phyloP scores from a whole-genome alignment of 1,140 invertebrate species.

The Orchestia grillus region DNA sequence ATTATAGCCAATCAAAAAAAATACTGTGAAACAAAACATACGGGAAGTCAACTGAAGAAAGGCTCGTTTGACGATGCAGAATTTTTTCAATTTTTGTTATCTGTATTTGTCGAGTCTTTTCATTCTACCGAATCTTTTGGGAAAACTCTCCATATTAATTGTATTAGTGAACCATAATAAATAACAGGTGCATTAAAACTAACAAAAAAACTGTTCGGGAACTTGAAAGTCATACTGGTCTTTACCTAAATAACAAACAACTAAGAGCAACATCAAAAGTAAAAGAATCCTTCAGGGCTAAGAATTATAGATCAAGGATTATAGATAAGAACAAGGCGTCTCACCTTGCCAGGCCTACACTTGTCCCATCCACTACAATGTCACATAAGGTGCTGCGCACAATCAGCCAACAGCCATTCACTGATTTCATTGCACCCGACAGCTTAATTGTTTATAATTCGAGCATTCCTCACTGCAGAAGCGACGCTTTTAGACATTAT shows the following conservation, averaged over 20 bases:
- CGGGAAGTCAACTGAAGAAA: not conserved
- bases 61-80: not conserved
- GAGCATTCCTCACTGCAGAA: too few relatives aligned
- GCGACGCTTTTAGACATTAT: too few relatives aligned
- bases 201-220: not conserved
- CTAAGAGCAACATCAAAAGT: not conserved
- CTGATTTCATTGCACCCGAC: too few relatives aligned
- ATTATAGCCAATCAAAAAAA: not conserved
- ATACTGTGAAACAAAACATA: not conserved
- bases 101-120: not conserved
- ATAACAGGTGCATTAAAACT: not conserved
- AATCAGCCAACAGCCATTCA: not conserved
- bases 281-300: not conserved
- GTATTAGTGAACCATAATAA: not conserved
- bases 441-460: too few relatives aligned
- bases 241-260: not conserved
- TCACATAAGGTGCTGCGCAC: not conserved
- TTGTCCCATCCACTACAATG: not conserved
- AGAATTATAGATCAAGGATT: not conserved
- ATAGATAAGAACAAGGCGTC: not conserved
- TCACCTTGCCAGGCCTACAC: not conserved
- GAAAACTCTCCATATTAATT: not conserved
- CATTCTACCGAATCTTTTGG: not conserved
- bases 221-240: not conserved
- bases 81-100: not conserved